Base-by-base conservation (phyloP, 2,888 invertebrate species). In the Arrhopalites spinosus region DNA sequence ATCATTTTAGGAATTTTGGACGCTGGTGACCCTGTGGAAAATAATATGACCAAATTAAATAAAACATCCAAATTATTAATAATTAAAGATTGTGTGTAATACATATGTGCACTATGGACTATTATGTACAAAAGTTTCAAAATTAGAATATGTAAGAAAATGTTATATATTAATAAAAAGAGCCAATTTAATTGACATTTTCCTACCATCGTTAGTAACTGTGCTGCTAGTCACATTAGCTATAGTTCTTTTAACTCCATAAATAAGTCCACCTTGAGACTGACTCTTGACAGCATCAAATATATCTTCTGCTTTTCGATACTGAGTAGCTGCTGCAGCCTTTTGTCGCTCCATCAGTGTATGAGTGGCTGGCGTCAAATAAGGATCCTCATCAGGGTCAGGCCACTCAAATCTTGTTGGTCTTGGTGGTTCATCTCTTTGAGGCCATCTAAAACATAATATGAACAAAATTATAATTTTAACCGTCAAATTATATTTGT, bases 401-500 rank as follows among this genome's bases (percentile, higher is more conserved):
- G 92, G 92, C 84, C 92, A 88, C 84, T 93, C 93, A 85, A 90
- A 90, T 79, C 90, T 84, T 0, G 89, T 89, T 27, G 90, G 90
- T 76, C 88, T 88, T 0, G 89, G 88, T 13, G 87, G 85, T 70
- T 86, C 86, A 81, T 88, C 88, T 50, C 84, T 63, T 25, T 59
- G 61, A 61, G 78, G 77, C 73, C 77, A 75, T 66, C 74, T 76
- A 25, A 29, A 25, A 63, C 50, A 27, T 64, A 0, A n/a, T 17
- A 61, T 13, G 27, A 61, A 30, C 23, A 2, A 2, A 59, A 23
- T 59, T 59, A n/a, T n/a, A n/a, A n/a, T n/a, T n/a, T n/a, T 8
- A 45, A 15, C 47, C 11, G 47, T 17, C 53, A 53, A 53, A 3
- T n/a, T 20, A 45, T 15, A 45, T 15, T 11, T 45, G 15, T 20